These are phyloP conservation scores for Catocala sponsa DNA, from an alignment of 2,888 invertebrate genomes.

Conservation along the genomic window DNA sequence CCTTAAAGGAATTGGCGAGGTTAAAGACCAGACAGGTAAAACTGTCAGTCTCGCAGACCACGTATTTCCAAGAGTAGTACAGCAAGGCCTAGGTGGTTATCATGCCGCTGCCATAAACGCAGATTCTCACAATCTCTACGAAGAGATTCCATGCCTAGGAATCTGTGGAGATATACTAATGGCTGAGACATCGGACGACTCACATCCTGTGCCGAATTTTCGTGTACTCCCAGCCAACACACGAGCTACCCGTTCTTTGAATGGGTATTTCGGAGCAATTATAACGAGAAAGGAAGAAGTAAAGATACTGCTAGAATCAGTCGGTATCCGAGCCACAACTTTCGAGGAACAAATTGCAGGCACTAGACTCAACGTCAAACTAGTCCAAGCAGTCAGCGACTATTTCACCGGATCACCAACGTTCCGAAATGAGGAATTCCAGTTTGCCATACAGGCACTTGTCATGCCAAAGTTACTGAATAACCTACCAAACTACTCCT, in stretches of 20 bases:
- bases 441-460: neutral
- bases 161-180: conserved; percentile 8
- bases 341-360: neutral
- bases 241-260: neutral
- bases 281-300: conserved; percentile 4
- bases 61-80: neutral
- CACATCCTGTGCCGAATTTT: conserved; percentile 6
- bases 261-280: conserved; percentile 6
- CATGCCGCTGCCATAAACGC: neutral
- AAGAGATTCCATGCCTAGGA: conserved; percentile 8
- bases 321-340: neutral
- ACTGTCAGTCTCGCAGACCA: conserved; percentile 1
- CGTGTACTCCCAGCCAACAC: neutral
- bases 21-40: conserved; percentile 7
- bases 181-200: conserved; percentile 5
- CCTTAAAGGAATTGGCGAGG: conserved; percentile 14
- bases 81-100: conserved; percentile 5
- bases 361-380: neutral
- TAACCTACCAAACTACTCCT: neutral
- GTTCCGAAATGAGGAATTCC: neutral
- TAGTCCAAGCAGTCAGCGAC: neutral
- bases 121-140: conserved; percentile 5
- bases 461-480: neutral
- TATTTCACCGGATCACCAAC: conserved; percentile 2
- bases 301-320: neutral